These are phyloP conservation scores for Melolontha melolontha DNA, from an alignment of 2,888 invertebrate genomes.

Conservation along the genomic window DNA sequence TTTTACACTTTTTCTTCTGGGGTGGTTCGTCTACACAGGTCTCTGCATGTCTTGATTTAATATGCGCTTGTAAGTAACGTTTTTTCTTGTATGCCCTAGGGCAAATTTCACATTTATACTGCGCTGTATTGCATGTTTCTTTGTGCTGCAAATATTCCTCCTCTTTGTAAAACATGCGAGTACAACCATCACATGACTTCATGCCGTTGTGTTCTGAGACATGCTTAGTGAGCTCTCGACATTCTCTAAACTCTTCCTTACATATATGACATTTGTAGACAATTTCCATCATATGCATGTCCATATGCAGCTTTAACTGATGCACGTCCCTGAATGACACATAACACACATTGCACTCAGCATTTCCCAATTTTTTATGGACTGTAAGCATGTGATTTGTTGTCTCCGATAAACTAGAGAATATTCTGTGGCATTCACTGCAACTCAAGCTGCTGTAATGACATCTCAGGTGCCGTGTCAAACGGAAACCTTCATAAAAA, in stretches of 20 bases:
- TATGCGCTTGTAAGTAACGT: slow-evolving; percentile 43
- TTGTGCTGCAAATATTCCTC: slow-evolving; percentile 45
- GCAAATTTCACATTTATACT: slow-evolving; percentile 47
- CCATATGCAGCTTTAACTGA: slow-evolving; percentile 45
- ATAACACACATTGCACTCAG: slow-evolving; percentile 48
- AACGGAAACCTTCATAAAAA: slow-evolving; percentile 48
- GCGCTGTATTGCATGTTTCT: slow-evolving; percentile 11
- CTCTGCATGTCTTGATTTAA: slow-evolving; percentile 42
- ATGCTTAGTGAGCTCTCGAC: slow-evolving; percentile 48
- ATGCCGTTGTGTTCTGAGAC: slow-evolving; percentile 49
- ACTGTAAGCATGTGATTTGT: slow-evolving; percentile 44
- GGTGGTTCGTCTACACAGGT: slow-evolving; percentile 18
- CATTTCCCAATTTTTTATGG: slow-evolving; percentile 42
- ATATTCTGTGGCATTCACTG: slow-evolving; percentile 46
- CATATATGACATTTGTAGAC: slow-evolving; percentile 51
- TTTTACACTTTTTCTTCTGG: slow-evolving; percentile 15
- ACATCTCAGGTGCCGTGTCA: slow-evolving; percentile 47
- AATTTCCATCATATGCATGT: slow-evolving; percentile 46
- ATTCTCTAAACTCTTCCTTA: slow-evolving; percentile 47
- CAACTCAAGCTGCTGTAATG: slow-evolving; percentile 49
- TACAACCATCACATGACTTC: slow-evolving; percentile 47
- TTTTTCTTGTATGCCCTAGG: slow-evolving; percentile 46
- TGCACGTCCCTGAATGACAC: slow-evolving; percentile 43
- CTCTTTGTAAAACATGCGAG: slow-evolving; percentile 46
- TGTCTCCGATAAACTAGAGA: slow-evolving; percentile 46